Conservation (phyloP, 2,797 vertebrate species). For the Okamejei kenojei region DNA sequence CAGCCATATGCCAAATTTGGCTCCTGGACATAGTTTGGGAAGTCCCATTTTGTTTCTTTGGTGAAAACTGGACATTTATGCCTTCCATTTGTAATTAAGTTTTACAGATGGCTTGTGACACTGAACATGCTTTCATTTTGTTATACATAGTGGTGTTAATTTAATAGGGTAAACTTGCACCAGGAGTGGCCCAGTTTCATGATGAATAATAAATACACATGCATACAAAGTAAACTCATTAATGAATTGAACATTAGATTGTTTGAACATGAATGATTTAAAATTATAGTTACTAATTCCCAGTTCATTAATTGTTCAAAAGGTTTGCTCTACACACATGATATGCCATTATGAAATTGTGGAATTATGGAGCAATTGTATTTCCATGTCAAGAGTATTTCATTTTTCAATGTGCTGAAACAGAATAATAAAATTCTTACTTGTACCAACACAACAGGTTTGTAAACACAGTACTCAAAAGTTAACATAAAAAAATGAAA, state of each 20-base stretch:
- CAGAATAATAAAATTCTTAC: no score
- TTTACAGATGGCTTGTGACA: neutral
- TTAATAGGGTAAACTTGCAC: neutral
- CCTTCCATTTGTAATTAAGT: neutral
- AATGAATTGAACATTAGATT: neutral
- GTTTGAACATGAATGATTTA: constrained; percentile 13
- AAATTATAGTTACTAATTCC: neutral
- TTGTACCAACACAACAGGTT: no score
- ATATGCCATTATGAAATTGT: neutral
- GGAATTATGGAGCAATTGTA: neutral
- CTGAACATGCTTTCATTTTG: neutral
- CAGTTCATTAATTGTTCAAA: neutral
- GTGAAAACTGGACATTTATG: neutral
- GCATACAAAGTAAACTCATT: neutral
- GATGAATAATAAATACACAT: neutral
- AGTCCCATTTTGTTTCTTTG: neutral
- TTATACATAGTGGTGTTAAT: neutral
- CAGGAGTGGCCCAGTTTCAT: neutral
- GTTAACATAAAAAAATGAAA: no score
- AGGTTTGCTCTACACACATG: neutral
- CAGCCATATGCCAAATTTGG: no score
- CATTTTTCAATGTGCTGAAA: no score
- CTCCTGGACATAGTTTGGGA: no score
- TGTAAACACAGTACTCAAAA: no score
- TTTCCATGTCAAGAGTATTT: no score